Conservation (phyloP, 2,888 invertebrate species). For the Zygaena filipendulae region DNA sequence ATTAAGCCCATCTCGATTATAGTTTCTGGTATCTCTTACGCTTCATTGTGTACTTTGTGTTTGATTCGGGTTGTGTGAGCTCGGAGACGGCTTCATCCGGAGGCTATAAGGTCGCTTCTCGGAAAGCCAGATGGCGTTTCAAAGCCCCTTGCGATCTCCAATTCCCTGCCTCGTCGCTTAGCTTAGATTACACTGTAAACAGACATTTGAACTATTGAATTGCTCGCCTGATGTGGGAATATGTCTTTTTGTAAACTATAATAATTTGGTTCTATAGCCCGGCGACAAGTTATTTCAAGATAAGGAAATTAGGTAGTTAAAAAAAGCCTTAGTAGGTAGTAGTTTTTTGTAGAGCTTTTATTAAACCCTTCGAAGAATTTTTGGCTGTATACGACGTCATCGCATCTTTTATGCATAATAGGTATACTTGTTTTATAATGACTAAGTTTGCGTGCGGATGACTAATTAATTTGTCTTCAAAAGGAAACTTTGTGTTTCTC, state of each 20-base stretch:
- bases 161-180: slow-evolving; percentile 26
- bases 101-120: slow-evolving; percentile 36
- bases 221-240: slow-evolving; percentile 25
- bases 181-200: slow-evolving; percentile 52
- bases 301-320: too few relatives aligned
- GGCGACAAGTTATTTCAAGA: too few relatives aligned
- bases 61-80: slow-evolving; percentile 27
- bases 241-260: slow-evolving; percentile 25
- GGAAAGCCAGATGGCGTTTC: slow-evolving; percentile 36
- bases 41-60: slow-evolving; percentile 40
- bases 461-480: slow-evolving; percentile 6
- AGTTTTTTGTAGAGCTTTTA: too few relatives aligned
- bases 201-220: slow-evolving; percentile 35
- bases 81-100: slow-evolving; percentile 28
- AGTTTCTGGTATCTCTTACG: slow-evolving; percentile 52
- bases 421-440: slow-evolving; percentile 25
- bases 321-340: too few relatives aligned
- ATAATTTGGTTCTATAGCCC: too few relatives aligned
- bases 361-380: too few relatives aligned
- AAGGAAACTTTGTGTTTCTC: too few relatives aligned
- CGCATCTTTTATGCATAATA: too few relatives aligned
- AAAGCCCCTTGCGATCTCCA: slow-evolving; percentile 19
- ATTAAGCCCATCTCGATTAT: slow-evolving; percentile 45
- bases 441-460: slow-evolving; percentile 16
- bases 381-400: too few relatives aligned